Evolutionary conservation across 1,140 invertebrate genomes (phyloP), one percentile per base, ranked within the genome.

Genomic region (Trichoplusia ni): DNA sequence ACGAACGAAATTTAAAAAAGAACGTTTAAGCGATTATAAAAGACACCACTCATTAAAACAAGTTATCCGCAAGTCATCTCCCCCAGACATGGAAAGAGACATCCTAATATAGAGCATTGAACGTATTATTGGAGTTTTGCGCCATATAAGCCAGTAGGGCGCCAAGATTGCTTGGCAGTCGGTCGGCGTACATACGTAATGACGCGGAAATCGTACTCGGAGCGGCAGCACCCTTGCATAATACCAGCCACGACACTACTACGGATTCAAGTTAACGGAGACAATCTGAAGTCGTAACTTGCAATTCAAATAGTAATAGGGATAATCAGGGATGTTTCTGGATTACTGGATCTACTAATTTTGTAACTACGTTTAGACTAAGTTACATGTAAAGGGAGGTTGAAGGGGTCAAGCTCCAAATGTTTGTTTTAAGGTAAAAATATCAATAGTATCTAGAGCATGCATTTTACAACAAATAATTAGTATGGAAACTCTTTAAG

Each of bases 101-200:
- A n/a, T 49, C 46, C 31, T 13, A 23, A 33, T 53, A 23, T 53
- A 53, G 49, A 37, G 14, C 31, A 35, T 35, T 4, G 49, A 53
- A 53, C 29, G 16, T 35, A 27, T 37, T 35, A 33, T 29, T 16
- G 11, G 4, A 16, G 21, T 27, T 47, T 47, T 27, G n/a, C 11
- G 44, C 44, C 49, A 51, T 33, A 53, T 53, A 53, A 9, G 31
- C 16, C n/a, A 35, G 2, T 53, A 53, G 31, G 47, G 49, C 49
- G 49, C 49, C 49, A 53, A 53, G 9, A 53, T 23, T 35, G 35
- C 49, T 53, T 53, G 49, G 29, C 49, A 53, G 13, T 14, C 4
- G 47, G 31, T 18, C 11, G 8, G 4, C 49, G 49, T 13, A 35
- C 27, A n/a, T 38, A 18, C 9, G 13, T 51, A 53, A 53, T 37